Evolutionary conservation across 2,888 invertebrate genomes (phyloP).

Genomic region (Muschampia plurimacula): DNA sequence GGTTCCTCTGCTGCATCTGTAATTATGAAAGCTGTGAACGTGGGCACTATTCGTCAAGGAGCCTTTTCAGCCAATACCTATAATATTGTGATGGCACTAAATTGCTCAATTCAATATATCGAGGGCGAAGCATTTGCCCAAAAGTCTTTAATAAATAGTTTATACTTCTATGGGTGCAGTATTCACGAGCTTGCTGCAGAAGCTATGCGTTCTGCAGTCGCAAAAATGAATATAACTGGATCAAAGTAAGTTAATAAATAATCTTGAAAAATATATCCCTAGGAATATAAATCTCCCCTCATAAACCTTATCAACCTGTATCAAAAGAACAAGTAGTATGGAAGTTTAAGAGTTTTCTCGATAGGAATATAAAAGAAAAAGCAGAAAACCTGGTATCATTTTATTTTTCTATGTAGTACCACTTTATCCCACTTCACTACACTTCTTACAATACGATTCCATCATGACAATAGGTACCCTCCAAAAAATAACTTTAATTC

Average conservation of each 20-base stretch:
- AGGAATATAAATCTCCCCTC: background rate
- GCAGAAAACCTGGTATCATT: no score
- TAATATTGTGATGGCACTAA: conserved; percentile 86
- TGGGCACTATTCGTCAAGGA: conserved; percentile 84
- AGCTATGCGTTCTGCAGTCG: conserved; percentile 87
- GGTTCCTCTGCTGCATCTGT: conserved; percentile 88
- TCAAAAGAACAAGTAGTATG: no score
- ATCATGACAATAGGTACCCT: no score
- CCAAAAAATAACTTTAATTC: no score
- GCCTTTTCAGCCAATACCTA: conserved; percentile 89
- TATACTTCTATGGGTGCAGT: conserved; percentile 86
- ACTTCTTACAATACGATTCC: no score
- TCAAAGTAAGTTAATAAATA: conserved; percentile 79
- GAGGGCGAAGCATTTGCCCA: conserved; percentile 88
- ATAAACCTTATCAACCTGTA: no score
- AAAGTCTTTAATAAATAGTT: conserved; percentile 86
- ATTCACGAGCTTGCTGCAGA: conserved; percentile 83
- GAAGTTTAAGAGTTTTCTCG: no score
- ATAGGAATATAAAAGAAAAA: no score
- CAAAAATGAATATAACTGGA: conserved; percentile 87
- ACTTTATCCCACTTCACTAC: no score
- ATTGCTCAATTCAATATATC: conserved; percentile 86
- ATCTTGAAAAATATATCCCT: background rate
- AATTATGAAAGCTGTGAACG: conserved; percentile 77
- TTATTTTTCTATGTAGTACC: no score